phyloP scores from a whole-genome alignment of 2,113 vertebrate genomes.

The Scopus umbretta region DNA sequence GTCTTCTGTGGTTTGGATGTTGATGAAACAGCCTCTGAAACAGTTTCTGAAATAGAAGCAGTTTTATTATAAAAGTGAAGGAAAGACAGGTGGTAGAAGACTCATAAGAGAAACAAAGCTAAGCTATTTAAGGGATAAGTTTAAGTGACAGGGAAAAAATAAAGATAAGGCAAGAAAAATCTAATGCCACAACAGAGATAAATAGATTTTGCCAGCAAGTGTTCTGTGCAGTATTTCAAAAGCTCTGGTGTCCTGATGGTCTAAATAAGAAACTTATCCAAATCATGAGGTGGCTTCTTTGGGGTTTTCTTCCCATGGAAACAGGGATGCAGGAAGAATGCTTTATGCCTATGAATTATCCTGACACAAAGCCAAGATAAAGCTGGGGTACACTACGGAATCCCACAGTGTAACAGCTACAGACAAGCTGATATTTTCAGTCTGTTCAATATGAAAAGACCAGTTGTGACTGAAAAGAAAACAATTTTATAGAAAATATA shows the following conservation, averaged over 20 bases:
- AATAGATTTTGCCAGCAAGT: neutral
- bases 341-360: neutral
- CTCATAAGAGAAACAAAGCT: neutral
- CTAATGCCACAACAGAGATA: neutral
- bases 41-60: neutral
- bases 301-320: neutral
- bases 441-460: neutral
- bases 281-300: neutral
- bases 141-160: neutral
- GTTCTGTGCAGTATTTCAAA: neutral
- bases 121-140: neutral
- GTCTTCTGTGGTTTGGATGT: neutral
- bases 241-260: neutral
- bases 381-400: neutral
- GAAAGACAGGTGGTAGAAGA: neutral
- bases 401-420: neutral
- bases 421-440: neutral
- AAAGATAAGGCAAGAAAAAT: neutral
- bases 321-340: neutral
- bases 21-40: neutral
- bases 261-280: neutral
- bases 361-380: neutral
- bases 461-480: neutral
- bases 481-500: neutral
- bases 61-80: neutral